Base-by-base conservation (phyloP, 2,113 vertebrate species). In the Psittacula cyanocephala region DNA sequence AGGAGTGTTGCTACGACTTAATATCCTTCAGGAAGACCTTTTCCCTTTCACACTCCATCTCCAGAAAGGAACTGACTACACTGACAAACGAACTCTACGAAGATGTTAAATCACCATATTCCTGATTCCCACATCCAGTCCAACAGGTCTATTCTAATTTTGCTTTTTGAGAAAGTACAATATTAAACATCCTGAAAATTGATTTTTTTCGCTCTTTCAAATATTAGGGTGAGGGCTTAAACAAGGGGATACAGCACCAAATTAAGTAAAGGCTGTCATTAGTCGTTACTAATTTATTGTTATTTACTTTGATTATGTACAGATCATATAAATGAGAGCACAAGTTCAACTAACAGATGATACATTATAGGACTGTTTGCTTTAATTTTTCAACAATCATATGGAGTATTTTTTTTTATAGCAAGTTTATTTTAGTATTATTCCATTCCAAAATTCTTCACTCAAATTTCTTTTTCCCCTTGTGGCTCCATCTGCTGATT, bases 341-440 rank as follows among this genome's bases (percentile, higher is more conserved):
- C 75, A 82, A 80, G 52, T 95, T 97, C 94, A 97, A 94, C 50
- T 81, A 97, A 86, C 82, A 94, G 89, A 93, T 96, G 85, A 96
- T 92, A 88, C 20, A 95, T 71, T 89, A 93, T 79, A 93, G 79
- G 72, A 90, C 83, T 94, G 68, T 93, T 97, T 95, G 91, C 96
- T 95, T 71, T 79, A 91, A 95, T 93, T 96, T 91, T 87, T 84
- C 77, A 63, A 91, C 72, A 94, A 81, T 91, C 91, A 93, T 94
- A 93, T 68, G 85, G 74, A 82, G 44, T 46, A 86, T 79, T 96
- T 97, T 91, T 97, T 95, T 97, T 95, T 88, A 91, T 96, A 97
- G 93, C n/a, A 80, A 89, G 78, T 95, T 97, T 97, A 96, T 98
- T 97, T 98, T 96, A 96, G 95, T 62, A 87, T 85, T 91, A 94